A percentile compares a stretch with the other conserved stretches of the same genome.
phyloP scores from a whole-genome alignment of 1,140 invertebrate species.

The Panagrolaimus sp. region DNA sequence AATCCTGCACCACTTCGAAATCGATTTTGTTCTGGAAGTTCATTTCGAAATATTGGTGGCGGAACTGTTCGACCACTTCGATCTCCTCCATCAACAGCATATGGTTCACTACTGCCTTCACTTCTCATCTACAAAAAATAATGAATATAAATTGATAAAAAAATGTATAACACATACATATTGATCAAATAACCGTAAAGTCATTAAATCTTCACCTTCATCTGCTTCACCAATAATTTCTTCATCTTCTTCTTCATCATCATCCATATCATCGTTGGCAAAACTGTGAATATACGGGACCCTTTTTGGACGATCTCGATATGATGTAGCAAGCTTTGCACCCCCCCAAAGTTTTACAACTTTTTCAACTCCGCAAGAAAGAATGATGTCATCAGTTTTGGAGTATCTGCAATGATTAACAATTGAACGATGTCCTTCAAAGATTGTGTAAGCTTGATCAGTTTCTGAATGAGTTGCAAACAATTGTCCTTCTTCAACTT shows the following conservation, averaged over 20 bases:
- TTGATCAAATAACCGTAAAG: constrained; percentile 7
- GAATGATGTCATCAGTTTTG: neutral
- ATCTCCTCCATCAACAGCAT: too few species aligned
- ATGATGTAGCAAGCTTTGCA: neutral
- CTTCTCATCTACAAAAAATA: too few species aligned
- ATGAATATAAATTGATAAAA: too few species aligned
- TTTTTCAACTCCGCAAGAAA: constrained; percentile 5
- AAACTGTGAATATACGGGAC: neutral
- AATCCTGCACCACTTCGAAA: too few species aligned
- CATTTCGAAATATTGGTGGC: too few species aligned
- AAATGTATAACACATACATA: constrained; percentile 13
- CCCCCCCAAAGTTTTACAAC: neutral
- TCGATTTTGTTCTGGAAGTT: too few species aligned
- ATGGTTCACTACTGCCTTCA: too few species aligned
- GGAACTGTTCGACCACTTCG: too few species aligned
- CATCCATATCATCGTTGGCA: neutral
- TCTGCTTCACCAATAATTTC: neutral
- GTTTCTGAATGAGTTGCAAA: neutral
- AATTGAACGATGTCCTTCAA: neutral
- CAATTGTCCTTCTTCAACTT: too few species aligned
- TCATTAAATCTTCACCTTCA: neutral
- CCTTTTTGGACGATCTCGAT: neutral
- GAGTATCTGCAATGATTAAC: constrained; percentile 2
- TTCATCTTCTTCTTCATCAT: neutral
- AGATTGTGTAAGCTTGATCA: neutral